A percentile compares a stretch with the other conserved stretches of the same genome.
Conservation (phyloP, 2,113 vertebrate genomes). For the Nycticebus coucang region DNA sequence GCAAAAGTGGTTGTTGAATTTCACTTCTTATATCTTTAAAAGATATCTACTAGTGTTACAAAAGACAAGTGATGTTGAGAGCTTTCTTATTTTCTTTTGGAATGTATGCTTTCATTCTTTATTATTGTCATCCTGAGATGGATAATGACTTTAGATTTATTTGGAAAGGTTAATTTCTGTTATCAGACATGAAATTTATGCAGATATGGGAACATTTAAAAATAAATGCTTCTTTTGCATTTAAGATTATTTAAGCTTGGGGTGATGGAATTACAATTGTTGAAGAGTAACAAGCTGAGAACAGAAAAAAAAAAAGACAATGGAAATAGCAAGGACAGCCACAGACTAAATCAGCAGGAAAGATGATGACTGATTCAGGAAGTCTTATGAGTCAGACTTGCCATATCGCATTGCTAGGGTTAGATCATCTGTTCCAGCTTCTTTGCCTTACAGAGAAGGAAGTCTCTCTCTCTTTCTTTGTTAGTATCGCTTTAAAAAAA, state of each 20-base stretch:
- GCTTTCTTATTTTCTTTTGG: neutral
- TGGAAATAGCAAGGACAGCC: neutral
- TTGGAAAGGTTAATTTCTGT: slow-evolving; percentile 21
- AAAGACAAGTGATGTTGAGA: neutral
- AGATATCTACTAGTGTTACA: neutral
- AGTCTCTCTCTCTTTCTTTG: neutral
- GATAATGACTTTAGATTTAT: slow-evolving; percentile 23
- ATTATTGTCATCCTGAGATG: slow-evolving; percentile 7
- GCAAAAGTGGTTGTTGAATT: neutral
- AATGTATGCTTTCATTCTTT: neutral
- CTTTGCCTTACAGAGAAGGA: slow-evolving; percentile 15
- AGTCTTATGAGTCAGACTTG: slow-evolving; percentile 10
- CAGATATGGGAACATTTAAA: neutral
- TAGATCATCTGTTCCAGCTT: neutral
- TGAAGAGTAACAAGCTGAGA: neutral
- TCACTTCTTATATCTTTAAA: neutral
- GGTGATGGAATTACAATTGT: neutral
- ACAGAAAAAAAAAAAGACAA: neutral
- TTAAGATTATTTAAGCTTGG: slow-evolving; percentile 31
- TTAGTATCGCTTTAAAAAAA: slow-evolving; percentile 6
- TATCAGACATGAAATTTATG: neutral
- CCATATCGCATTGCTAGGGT: neutral
- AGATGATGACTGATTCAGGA: neutral
- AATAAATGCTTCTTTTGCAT: neutral
- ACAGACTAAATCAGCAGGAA: neutral